Evolutionary conservation across 2,888 invertebrate species (phyloP).

Genomic region (Dynastes grantii): DNA sequence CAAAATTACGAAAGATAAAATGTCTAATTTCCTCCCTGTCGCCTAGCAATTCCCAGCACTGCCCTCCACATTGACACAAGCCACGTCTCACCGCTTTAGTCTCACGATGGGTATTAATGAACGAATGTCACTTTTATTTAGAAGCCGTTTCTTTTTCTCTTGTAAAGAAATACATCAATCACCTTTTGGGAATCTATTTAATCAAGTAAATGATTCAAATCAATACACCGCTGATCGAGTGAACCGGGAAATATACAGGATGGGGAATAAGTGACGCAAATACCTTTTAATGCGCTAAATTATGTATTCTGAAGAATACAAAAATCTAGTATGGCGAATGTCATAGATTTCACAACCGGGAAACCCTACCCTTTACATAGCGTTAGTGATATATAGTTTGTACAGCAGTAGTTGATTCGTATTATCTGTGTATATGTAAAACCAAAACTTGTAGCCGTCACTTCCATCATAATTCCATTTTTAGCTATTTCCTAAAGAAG

Average conservation of each 20-base stretch:
- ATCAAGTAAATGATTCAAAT: background rate
- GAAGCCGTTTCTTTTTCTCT: background rate
- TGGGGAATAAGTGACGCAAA: too few relatives aligned
- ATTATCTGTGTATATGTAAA: too few relatives aligned
- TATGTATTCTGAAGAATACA: too few relatives aligned
- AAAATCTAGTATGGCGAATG: too few relatives aligned
- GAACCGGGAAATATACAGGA: background rate
- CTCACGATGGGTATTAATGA: constrained; percentile 35
- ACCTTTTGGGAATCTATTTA: background rate
- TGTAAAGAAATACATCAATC: background rate
- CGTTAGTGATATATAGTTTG: too few relatives aligned
- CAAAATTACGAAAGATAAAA: constrained; percentile 38
- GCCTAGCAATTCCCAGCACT: background rate
- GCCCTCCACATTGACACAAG: background rate
- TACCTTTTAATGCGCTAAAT: too few relatives aligned
- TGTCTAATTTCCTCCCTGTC: constrained; percentile 29
- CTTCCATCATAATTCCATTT: too few relatives aligned
- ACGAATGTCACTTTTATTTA: constrained; percentile 30
- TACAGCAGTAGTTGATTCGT: too few relatives aligned
- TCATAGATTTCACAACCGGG: too few relatives aligned
- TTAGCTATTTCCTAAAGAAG: too few relatives aligned
- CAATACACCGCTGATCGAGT: background rate
- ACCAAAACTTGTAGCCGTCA: too few relatives aligned
- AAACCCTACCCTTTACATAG: too few relatives aligned
- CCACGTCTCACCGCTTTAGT: background rate